Percentiles rank a stretch among this genome's conserved stretches.
Conservation (phyloP, 2,888 invertebrate genomes). For the Rhaphigaster nebulosa region DNA sequence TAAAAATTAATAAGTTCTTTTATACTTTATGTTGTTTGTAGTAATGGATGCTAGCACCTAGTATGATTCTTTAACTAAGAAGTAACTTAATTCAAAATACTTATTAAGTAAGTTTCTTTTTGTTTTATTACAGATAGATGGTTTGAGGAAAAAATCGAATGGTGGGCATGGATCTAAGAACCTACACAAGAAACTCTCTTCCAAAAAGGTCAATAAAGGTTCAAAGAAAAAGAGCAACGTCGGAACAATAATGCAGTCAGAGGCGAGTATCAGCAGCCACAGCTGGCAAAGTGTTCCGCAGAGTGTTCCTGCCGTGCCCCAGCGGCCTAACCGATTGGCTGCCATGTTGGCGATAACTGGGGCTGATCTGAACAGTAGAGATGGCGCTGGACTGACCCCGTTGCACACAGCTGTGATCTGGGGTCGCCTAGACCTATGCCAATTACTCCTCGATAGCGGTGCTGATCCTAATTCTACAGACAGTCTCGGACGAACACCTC, state of each 20-base stretch:
- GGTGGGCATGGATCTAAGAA: conserved; percentile 11
- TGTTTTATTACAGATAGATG: conserved; percentile 23
- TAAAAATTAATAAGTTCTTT: no score
- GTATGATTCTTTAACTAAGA: neutral
- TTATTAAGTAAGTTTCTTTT: neutral
- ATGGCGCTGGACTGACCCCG: neutral
- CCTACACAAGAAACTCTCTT: conserved; percentile 36
- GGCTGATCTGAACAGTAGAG: neutral
- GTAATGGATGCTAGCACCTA: neutral
- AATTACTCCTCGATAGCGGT: conserved; percentile 1
- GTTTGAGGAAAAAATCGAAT: conserved; percentile 15
- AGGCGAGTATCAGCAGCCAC: conserved; percentile 12
- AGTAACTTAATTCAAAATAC: neutral
- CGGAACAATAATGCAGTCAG: conserved; percentile 9
- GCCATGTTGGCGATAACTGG: conserved; percentile 17
- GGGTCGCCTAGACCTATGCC: conserved; percentile 1
- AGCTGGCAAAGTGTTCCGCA: neutral
- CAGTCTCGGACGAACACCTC: conserved; percentile 27
- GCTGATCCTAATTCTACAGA: neutral
- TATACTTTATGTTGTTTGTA: no score
- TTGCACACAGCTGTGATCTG: conserved; percentile 22
- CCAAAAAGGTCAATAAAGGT: conserved; percentile 32
- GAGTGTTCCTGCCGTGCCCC: neutral
- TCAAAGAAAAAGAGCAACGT: conserved; percentile 33
- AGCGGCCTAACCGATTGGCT: conserved; percentile 10